Evolutionary conservation across 2,113 vertebrate genomes (phyloP).

Genomic region (Nibea coibor): DNA sequence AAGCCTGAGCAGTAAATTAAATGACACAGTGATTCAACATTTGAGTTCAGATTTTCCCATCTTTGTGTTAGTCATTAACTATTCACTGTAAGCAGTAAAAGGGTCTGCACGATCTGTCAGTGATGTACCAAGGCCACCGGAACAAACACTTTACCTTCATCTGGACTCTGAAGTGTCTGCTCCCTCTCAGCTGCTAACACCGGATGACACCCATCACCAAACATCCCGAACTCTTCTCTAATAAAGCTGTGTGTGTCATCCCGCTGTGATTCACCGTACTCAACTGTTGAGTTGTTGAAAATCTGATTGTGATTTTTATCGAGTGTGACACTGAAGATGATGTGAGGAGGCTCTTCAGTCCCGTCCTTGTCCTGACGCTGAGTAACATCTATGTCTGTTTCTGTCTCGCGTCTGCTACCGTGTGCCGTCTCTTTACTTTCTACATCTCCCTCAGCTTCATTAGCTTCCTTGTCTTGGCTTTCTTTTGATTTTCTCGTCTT

Average conservation of each 20-base stretch:
- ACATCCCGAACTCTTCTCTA: not conserved
- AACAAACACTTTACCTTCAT: conserved; percentile 52
- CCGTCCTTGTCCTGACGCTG: not conserved
- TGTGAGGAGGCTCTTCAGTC: not conserved
- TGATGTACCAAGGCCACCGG: not conserved
- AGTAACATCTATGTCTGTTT: not conserved
- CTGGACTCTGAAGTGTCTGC: not conserved
- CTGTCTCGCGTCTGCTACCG: not conserved
- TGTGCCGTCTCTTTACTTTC: not conserved
- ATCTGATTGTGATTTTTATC: conserved; percentile 27
- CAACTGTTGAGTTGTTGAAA: not conserved
- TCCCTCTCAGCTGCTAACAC: not conserved
- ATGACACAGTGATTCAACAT: not conserved
- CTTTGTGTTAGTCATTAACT: not conserved
- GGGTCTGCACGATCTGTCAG: not conserved
- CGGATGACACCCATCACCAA: too few relatives aligned
- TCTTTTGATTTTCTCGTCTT: conserved; percentile 26
- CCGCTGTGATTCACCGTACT: not conserved
- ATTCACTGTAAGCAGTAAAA: not conserved
- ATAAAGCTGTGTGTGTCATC: not conserved
- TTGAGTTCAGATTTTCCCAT: not conserved
- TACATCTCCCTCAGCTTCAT: not conserved
- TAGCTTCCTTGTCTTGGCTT: not conserved
- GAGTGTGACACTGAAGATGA: fast-evolving
- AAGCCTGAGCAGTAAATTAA: not conserved